Evolutionary conservation across 2,888 invertebrate genomes (phyloP).

Genomic region (Epiblema foenella): DNA sequence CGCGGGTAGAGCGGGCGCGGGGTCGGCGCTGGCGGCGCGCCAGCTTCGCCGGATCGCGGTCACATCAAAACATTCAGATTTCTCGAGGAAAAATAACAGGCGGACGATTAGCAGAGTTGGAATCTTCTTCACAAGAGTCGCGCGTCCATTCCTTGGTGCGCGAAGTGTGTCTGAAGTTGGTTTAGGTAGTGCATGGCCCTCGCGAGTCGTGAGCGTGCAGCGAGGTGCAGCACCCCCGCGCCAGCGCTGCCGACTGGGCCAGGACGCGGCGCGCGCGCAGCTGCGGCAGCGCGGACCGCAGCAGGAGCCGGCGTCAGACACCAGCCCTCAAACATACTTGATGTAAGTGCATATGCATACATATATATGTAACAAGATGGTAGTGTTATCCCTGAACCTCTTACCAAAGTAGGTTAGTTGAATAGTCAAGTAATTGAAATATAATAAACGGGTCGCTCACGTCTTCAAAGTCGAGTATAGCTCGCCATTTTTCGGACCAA

Average conservation of each 20-base stretch:
- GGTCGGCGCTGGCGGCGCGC: constrained; percentile 63
- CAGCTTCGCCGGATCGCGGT: constrained; percentile 64
- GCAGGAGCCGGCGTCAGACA: constrained; percentile 5
- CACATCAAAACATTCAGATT: constrained; percentile 73
- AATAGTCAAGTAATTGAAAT: no score
- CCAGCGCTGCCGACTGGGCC: constrained; percentile 29
- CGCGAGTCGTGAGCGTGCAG: constrained; percentile 8
- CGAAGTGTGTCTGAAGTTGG: background rate
- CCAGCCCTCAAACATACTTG: background rate
- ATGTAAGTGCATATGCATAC: background rate
- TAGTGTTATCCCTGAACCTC: background rate
- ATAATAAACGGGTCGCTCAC: no score
- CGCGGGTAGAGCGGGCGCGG: constrained; percentile 43
- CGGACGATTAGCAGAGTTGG: constrained; percentile 82
- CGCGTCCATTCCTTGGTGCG: background rate
- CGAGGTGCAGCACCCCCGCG: constrained; percentile 16
- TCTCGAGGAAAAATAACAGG: constrained; percentile 68
- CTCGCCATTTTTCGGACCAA: no score
- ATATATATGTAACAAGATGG: no score
- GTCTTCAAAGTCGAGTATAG: no score
- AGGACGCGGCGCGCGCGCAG: constrained; percentile 24
- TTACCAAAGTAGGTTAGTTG: background rate
- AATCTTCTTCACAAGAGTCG: constrained; percentile 75
- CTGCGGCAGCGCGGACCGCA: constrained; percentile 33
- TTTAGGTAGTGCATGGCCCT: background rate